phyloP scores from a whole-genome alignment of 2,797 vertebrate genomes.

The Odontamblyopus lacepedii region DNA sequence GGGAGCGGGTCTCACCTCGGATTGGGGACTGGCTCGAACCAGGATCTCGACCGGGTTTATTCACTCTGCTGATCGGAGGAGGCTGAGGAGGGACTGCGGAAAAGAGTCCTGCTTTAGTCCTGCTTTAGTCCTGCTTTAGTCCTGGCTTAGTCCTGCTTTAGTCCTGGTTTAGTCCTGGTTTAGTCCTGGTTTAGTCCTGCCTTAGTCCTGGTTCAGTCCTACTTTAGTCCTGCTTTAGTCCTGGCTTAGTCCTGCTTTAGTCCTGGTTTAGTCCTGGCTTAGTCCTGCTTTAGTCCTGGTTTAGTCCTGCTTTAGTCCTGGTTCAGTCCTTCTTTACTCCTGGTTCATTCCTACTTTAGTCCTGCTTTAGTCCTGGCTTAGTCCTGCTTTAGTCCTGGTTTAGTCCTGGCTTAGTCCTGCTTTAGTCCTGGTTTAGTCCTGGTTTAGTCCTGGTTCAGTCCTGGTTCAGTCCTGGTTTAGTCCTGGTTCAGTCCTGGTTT shows the following conservation, averaged over 20 bases:
- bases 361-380: neutral
- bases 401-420: constrained; percentile 4
- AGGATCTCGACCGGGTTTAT: constrained; percentile 49
- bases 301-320: too few species aligned
- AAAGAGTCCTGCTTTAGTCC: neutral
- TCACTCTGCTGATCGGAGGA: constrained; percentile 44
- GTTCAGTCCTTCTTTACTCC: neutral
- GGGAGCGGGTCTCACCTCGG: constrained; percentile 41
- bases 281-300: too few species aligned
- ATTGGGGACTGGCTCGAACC: constrained; percentile 27
- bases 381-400: neutral
- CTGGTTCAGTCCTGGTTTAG: neutral
- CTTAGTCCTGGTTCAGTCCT: too few species aligned
- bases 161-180: neutral
- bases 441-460: too few species aligned
- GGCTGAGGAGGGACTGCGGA: constrained; percentile 41
- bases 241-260: too few species aligned
- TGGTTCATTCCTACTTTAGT: too few species aligned
- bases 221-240: too few species aligned
- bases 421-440: neutral
- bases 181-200: neutral
- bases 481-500: too few species aligned
- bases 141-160: constrained; percentile 1
- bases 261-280: too few species aligned
- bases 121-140: neutral